Conservation (phyloP, 1,140 invertebrate species). For the Drosophila setifemur region DNA sequence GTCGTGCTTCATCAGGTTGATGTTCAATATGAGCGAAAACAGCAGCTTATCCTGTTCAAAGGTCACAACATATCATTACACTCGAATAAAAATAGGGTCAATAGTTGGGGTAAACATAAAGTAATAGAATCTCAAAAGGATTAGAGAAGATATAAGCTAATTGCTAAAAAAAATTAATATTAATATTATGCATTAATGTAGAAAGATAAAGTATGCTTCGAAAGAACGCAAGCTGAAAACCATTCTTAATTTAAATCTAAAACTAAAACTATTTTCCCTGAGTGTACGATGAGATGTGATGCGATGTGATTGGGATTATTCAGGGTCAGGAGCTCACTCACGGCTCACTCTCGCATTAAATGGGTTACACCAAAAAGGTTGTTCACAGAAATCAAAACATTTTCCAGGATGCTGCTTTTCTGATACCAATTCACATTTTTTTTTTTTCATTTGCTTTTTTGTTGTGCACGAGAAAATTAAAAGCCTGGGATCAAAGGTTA, state of each 20-base stretch:
- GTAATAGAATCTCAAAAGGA: no score
- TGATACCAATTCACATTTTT: conserved; percentile 37
- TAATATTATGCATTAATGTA: no score
- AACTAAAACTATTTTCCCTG: neutral
- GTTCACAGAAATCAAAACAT: conserved; percentile 52
- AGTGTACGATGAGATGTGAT: neutral
- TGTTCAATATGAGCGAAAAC: conserved; percentile 92
- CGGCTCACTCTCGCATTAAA: conserved; percentile 55
- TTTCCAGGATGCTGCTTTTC: conserved; percentile 13
- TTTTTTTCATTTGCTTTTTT: conserved; percentile 20
- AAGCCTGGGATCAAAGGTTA: conserved; percentile 61
- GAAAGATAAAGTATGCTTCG: no score
- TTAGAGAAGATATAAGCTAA: no score
- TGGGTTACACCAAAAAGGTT: conserved; percentile 53
- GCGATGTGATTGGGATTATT: neutral
- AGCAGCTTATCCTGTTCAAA: conserved; percentile 90
- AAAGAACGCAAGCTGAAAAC: no score
- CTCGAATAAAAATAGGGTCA: neutral
- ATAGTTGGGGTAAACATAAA: no score
- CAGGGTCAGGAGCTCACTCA: conserved; percentile 26
- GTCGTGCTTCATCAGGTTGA: conserved; percentile 91
- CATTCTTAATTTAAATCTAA: neutral
- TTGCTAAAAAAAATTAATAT: no score
- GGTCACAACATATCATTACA: conserved; percentile 48
- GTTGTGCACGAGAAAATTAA: conserved; percentile 57